Base-by-base conservation (phyloP, 2,113 vertebrate species). In the Origma solitaria region DNA sequence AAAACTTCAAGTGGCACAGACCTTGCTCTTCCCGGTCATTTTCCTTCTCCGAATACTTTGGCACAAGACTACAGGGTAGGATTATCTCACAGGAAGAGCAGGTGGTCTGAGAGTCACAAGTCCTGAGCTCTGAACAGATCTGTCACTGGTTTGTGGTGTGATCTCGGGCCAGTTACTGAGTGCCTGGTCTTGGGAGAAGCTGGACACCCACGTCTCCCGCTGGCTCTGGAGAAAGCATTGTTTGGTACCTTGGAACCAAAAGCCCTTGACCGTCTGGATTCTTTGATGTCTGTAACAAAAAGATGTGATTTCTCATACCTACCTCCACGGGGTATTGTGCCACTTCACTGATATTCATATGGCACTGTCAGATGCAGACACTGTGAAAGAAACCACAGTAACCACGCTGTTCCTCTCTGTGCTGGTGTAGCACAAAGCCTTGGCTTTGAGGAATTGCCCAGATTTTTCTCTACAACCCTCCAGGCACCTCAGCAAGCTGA, bases 381-480 rank as follows among this genome's bases (percentile, higher is more conserved):
- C 28, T 82, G 30, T 54, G 92, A 86, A 88, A 88, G 56, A 71
- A 86, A 15, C 50, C 13, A 22, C 60, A 75, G 37, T 44, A 71
- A 64, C 64, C 72, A 16, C 0, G 0, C 37, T 58, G 58, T 61
- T 86, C 62, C 60, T 83, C 47, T 73, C 33, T 58, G 56, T 44
- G 42, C 30, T 86, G 72, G 64, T 73, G 35, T 44, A 88, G 56
- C 44, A 90, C 86, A 95, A 93, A 86, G 82, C 56, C 44, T 49
- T 23, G 56, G 80, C 92, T 96, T 90, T 96, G 92, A 96, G 82
- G 60, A 86, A 78, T 61, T 88, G 92, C 65, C 88, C 94, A 90
- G 86, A 82, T 93, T 96, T 96, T 88, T 71, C 61, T 73, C 60
- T 73, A 9, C 38, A 85, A 28, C 62, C 62, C 94, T 88, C 57